Percentiles rank a stretch among this genome's conserved stretches.
Conservation (phyloP, 1,140 invertebrate species). For the Notospermus geniculatus region DNA sequence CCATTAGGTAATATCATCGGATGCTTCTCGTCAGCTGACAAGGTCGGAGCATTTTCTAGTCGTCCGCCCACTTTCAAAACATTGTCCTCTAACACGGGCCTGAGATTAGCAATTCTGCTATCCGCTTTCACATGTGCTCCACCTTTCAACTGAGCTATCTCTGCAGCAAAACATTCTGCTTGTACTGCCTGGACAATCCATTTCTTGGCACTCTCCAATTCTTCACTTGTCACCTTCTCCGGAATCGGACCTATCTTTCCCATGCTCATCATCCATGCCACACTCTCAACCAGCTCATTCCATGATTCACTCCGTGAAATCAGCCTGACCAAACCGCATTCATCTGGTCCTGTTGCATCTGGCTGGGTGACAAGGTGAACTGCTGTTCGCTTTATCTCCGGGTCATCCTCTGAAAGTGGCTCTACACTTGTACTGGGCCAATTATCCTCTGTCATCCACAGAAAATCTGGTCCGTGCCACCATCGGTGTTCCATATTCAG, state of each 20-base stretch:
- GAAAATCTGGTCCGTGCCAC: not conserved
- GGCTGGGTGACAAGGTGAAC: too few species aligned
- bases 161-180: not conserved
- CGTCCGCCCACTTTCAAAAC: not conserved
- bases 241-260: too few species aligned
- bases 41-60: not conserved
- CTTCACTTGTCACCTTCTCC: not conserved
- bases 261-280: not conserved
- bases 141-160: not conserved
- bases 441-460: not conserved
- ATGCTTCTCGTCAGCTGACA: conserved; percentile 1
- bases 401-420: not conserved
- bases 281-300: not conserved
- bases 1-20: conserved; percentile 10
- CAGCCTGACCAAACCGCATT: not conserved
- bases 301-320: not conserved
- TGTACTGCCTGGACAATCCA: not conserved
- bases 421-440: not conserved
- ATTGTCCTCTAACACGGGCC: not conserved
- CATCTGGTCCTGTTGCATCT: too few species aligned
- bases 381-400: too few species aligned
- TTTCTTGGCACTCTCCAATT: not conserved
- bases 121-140: too few species aligned
- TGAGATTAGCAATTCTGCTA: not conserved
- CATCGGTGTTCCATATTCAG: not conserved